These are phyloP conservation scores for Drosophila aff. DNA, from an alignment of 1,140 invertebrate species.

Conservation along the genomic window DNA sequence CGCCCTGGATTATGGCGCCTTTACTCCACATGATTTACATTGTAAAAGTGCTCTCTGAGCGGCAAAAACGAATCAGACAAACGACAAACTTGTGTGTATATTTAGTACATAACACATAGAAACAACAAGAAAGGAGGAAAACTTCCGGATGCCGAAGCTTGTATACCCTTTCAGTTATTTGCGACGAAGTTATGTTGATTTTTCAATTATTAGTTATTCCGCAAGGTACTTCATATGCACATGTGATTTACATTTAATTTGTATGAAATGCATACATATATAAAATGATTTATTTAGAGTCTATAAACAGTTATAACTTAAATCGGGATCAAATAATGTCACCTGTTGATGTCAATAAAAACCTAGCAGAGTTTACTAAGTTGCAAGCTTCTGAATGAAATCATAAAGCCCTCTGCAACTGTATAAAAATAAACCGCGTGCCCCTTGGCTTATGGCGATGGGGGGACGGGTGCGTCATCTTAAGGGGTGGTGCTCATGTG, in stretches of 20 bases:
- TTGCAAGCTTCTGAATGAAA: neutral
- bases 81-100: slow-evolving; percentile 9
- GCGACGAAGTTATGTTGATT: neutral
- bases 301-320: neutral
- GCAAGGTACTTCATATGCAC: neutral
- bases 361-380: neutral
- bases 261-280: neutral
- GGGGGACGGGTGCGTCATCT: neutral
- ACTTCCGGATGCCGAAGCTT: neutral
- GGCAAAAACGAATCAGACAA: slow-evolving; percentile 1
- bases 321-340: too few species aligned
- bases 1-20: neutral
- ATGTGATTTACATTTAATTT: neutral
- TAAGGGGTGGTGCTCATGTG: slow-evolving; percentile 6
- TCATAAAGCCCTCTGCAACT: neutral
- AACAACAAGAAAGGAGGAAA: neutral
- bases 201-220: neutral
- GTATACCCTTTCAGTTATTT: neutral
- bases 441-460: neutral
- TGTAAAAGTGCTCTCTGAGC: neutral
- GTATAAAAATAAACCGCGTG: slow-evolving; percentile 6
- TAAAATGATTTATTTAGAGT: too few species aligned
- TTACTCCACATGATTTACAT: slow-evolving; percentile 4
- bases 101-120: slow-evolving; percentile 2
- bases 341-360: neutral